Conservation (phyloP, 2,888 invertebrate species). For the Plagodis pulveraria region DNA sequence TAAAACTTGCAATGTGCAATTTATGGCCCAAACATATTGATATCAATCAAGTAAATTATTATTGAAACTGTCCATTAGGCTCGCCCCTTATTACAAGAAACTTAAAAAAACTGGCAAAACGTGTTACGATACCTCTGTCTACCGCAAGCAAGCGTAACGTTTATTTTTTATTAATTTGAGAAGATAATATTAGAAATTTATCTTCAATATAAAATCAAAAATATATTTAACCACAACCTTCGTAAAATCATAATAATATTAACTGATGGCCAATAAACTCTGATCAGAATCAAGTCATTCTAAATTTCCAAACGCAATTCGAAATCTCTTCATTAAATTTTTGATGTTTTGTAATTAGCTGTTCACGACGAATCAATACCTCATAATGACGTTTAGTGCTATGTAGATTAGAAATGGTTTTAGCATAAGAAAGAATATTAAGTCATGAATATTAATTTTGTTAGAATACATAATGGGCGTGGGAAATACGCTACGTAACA, state of each 20-base stretch:
- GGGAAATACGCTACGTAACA: constrained; percentile 19
- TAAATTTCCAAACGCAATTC: constrained; percentile 12
- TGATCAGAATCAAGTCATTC: constrained; percentile 15
- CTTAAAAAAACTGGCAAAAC: too few relatives aligned
- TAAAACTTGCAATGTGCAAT: too few relatives aligned
- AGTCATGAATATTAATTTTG: constrained; percentile 26
- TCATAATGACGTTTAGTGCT: constrained; percentile 21
- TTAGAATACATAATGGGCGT: constrained; percentile 24
- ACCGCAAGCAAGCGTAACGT: too few relatives aligned
- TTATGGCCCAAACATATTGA: too few relatives aligned
- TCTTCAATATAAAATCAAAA: too few relatives aligned
- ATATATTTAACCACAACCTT: too few relatives aligned
- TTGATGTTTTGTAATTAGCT: constrained; percentile 22
- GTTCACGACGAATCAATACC: constrained; percentile 22
- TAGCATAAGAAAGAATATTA: constrained; percentile 29
- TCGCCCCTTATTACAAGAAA: too few relatives aligned
- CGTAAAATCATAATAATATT: not conserved
- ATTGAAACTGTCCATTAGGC: too few relatives aligned
- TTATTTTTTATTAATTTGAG: too few relatives aligned
- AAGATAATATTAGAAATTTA: too few relatives aligned
- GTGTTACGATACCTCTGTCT: too few relatives aligned
- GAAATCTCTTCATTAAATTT: constrained; percentile 16
- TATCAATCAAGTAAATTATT: too few relatives aligned
- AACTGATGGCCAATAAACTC: constrained; percentile 3
- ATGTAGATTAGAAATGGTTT: constrained; percentile 22